phyloP scores from a whole-genome alignment of 1,140 invertebrate species.

The Diploscapter pachys region DNA sequence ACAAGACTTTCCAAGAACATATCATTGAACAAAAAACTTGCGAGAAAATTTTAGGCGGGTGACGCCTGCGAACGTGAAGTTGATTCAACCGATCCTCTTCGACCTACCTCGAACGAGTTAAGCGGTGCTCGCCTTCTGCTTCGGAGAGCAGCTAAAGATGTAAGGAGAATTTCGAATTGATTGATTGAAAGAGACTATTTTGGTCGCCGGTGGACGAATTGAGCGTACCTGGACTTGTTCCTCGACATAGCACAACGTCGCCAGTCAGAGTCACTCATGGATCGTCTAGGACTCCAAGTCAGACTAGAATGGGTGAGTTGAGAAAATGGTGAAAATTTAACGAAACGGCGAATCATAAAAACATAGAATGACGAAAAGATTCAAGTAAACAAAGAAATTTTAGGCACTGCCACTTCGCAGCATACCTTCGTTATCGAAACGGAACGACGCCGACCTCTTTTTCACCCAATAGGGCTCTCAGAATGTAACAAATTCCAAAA shows the following conservation, averaged over 20 bases:
- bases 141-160: slow-evolving; percentile 14
- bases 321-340: slow-evolving; percentile 8
- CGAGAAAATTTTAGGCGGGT: too few relatives aligned
- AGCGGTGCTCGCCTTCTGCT: slow-evolving; percentile 24
- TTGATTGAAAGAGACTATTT: too few relatives aligned
- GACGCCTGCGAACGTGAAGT: slow-evolving; percentile 20
- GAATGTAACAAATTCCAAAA: neutral
- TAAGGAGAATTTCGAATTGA: neutral
- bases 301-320: neutral
- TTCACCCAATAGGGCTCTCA: slow-evolving; percentile 13
- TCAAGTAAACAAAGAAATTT: slow-evolving; percentile 1
- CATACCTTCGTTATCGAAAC: slow-evolving; percentile 24
- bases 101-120: slow-evolving; percentile 17
- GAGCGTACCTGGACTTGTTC: too few relatives aligned
- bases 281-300: neutral
- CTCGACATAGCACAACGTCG: too few relatives aligned
- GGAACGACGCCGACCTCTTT: slow-evolving; percentile 9
- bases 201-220: too few relatives aligned
- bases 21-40: too few relatives aligned
- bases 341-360: neutral
- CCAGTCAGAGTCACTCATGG: too few relatives aligned
- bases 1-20: too few relatives aligned
- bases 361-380: slow-evolving; percentile 1
- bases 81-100: slow-evolving; percentile 17
- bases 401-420: slow-evolving; percentile 18